A percentile compares a stretch with the other conserved stretches of the same genome.
Conservation (phyloP, 2,888 invertebrate species). For the Polymixis flavicincta region DNA sequence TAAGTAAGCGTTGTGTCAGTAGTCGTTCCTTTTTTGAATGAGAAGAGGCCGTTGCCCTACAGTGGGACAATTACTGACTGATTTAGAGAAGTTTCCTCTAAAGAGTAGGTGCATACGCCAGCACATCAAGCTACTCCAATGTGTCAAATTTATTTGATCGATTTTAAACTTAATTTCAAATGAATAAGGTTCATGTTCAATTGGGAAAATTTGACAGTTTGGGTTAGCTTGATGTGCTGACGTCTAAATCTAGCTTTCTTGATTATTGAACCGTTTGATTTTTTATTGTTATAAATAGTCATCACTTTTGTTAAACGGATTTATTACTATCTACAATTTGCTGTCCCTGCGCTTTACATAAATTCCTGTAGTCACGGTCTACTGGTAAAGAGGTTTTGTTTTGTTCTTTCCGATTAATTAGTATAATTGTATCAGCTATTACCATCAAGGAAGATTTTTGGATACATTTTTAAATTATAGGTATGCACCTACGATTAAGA, state of each 20-base stretch:
- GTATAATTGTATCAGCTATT: slow-evolving; percentile 9
- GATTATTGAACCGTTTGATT: neutral
- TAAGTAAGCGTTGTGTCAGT: neutral
- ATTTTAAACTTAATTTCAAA: too few species aligned
- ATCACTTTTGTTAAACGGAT: neutral
- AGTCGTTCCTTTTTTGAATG: neutral
- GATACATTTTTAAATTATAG: neutral
- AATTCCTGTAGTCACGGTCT: slow-evolving; percentile 14
- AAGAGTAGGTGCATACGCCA: too few species aligned
- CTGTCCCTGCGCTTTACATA: slow-evolving; percentile 5
- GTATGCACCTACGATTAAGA: neutral
- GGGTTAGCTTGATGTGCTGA: too few species aligned
- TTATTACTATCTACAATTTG: neutral
- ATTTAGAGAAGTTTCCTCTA: neutral
- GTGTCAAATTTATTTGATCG: too few species aligned
- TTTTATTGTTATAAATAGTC: neutral
- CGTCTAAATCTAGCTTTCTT: neutral
- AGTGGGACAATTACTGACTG: too few species aligned
- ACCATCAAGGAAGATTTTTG: neutral
- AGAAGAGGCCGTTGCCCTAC: neutral
- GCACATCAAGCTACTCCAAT: too few species aligned
- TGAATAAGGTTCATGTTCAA: too few species aligned
- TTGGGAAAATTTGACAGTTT: too few species aligned
- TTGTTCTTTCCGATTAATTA: slow-evolving; percentile 7
- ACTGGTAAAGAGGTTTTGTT: neutral